Evolutionary conservation across 1,140 invertebrate genomes (phyloP), one percentile per base, ranked within the genome.

Genomic region (Theocolax elegans): DNA sequence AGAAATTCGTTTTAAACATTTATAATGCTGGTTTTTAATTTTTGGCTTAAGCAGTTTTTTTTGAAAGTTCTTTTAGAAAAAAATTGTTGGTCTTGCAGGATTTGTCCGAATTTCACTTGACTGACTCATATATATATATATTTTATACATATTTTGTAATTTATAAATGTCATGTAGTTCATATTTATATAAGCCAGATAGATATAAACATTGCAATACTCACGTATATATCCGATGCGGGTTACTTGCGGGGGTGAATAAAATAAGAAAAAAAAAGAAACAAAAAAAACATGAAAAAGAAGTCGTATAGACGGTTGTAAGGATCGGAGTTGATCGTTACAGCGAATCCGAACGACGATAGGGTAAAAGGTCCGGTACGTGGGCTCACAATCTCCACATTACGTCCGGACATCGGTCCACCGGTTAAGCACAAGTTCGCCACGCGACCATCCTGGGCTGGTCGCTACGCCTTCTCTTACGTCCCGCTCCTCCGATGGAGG

Each of bases 381-480:
- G 87, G 75, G 77, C 80, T 72, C 76, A 84, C 79, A 46, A 84
- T 73, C 76, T 86, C 80, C 60, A 86, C 84, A 63, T 76, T 85
- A 67, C 76, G 80, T 72, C 87, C 86, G 75, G 82, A 83, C 60
- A 82, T 86, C 78, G 89, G 87, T 76, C 82, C 79, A 75, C 86
- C 79, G 80, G 85, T 81, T 80, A 86, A 68, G 79, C 89, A 79
- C 89, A 90, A 82, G 89, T 87, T 90, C 31, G 92, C 89, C 72
- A 94, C 93, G 2, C 86, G 94, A 75, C 92, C 94, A 29, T 93
- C 94, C 12, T 86, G 92, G 73, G 94, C 93, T 63, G 95, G 95
- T 49, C 94, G 94, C 68, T 96, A 95, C 81, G 95, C 95, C 54
- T 96, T 96, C 87, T 95, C 94, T 78, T 89, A 93, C 68, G 91